Conservation (phyloP, 2,888 invertebrate genomes). For the Ennomos fuscantarius region DNA sequence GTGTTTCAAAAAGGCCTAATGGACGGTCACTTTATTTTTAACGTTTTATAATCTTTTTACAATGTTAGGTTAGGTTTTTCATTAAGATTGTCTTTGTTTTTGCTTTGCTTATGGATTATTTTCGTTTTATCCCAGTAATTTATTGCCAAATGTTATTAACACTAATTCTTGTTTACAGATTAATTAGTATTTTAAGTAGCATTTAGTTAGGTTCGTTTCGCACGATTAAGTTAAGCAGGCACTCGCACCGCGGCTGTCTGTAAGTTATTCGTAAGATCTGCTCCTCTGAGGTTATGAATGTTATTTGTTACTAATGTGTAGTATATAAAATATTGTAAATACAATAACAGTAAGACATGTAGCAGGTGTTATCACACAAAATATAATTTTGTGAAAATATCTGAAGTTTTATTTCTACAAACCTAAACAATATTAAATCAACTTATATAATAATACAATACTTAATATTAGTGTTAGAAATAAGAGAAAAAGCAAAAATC, state of each 20-base stretch:
- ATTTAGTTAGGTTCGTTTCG: slow-evolving; percentile 47
- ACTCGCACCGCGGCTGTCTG: slow-evolving; percentile 39
- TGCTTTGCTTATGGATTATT: slow-evolving; percentile 73
- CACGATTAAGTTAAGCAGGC: slow-evolving; percentile 30
- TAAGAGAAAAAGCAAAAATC: too few relatives aligned
- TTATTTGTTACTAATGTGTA: slow-evolving; percentile 86
- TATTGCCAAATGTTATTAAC: slow-evolving; percentile 85
- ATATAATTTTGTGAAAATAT: slow-evolving; percentile 85
- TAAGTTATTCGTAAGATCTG: slow-evolving; percentile 80
- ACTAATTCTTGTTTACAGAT: slow-evolving; percentile 62
- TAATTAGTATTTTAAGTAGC: slow-evolving; percentile 61
- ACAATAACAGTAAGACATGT: slow-evolving; percentile 81
- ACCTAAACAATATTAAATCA: neutral
- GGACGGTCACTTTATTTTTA: slow-evolving; percentile 56
- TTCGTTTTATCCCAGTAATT: slow-evolving; percentile 81
- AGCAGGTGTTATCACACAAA: slow-evolving; percentile 86
- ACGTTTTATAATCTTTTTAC: slow-evolving; percentile 72
- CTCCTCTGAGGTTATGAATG: slow-evolving; percentile 83
- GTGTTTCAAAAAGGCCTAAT: slow-evolving; percentile 56
- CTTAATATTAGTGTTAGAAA: too few relatives aligned
- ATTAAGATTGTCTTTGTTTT: slow-evolving; percentile 64
- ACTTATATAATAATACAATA: too few relatives aligned
- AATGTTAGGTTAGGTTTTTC: slow-evolving; percentile 60
- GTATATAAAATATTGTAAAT: slow-evolving; percentile 84
- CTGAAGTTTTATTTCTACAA: slow-evolving; percentile 54